A percentile compares a stretch with the other conserved stretches of the same genome.
Evolutionary conservation across 2,113 vertebrate species (phyloP).

Genomic region (Sebastes fasciatus): DNA sequence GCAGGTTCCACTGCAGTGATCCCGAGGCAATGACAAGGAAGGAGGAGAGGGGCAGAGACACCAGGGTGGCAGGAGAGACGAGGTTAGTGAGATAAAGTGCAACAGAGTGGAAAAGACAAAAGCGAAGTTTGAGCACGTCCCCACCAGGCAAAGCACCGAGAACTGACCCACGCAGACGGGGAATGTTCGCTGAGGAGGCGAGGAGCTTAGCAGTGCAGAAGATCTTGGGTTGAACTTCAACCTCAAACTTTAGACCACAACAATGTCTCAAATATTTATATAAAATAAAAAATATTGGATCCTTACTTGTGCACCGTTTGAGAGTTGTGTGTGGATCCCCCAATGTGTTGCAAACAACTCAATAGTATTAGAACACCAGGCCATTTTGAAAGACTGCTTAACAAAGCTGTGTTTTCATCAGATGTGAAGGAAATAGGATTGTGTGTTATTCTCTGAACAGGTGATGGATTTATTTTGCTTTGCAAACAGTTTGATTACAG

Average conservation of each 20-base stretch:
- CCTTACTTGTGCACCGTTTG: background rate
- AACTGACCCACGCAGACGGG: conserved; percentile 32
- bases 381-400: background rate
- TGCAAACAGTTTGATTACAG: conserved; percentile 45
- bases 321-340: background rate
- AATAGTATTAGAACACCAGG: background rate
- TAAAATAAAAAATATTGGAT: background rate
- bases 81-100: conserved; percentile 60
- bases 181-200: background rate
- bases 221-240: conserved; percentile 17
- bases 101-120: conserved; percentile 66
- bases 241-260: conserved; percentile 28
- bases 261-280: background rate
- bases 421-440: background rate
- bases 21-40: conserved; percentile 26
- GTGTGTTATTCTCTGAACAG: conserved; percentile 4
- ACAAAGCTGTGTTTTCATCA: conserved; percentile 1
- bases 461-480: conserved; percentile 27
- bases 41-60: conserved; percentile 30
- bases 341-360: background rate
- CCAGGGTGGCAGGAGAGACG: conserved; percentile 9
- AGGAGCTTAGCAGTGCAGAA: background rate
- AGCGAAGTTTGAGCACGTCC: conserved; percentile 34
- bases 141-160: conserved; percentile 9
- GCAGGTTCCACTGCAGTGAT: conserved; percentile 66